Base-by-base conservation (phyloP, 92 coral and sea anemone genomes). In the Heteractis magnifica region DNA sequence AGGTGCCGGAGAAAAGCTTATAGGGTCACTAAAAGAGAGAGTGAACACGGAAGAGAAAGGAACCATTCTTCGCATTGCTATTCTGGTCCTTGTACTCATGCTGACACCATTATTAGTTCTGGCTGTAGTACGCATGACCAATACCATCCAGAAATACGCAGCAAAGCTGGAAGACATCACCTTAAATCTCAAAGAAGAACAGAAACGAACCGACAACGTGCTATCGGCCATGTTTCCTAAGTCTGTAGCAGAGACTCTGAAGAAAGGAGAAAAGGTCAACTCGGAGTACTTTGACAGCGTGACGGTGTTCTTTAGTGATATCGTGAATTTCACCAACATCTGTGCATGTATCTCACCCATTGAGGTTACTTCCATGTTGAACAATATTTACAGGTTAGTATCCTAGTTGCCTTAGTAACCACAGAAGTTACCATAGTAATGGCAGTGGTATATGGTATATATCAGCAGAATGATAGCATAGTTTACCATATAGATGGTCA, bases 281-380 rank as follows among this genome's bases (percentile, higher is more conserved):
- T 82, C 94, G 5, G 94, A 91, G 77, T 78, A 83, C 50, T 91
- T 88, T 18, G 88, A 72, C 76, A 88, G 90, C 65, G 94, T 89
- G n/a, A 91, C 94, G 4, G 87, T 92, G 20, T 92, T 86, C 65
- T 92, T 92, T 82, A 92, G 90, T 73, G 95, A 92, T 55, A 92
- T 92, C 78, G 95, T 92, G 15, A 81, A 83, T 86, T 91, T 91
- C 70, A 92, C 95, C n/a, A 82, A 87, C 60, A 92, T 92, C 50
- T 92, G 95, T 76, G 84, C 93, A 8, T 79, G n/a, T 76, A 90
- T 92, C n/a, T 73, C 95, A 48, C 95, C 95, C 4, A 87, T 92
- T 91, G 88, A 87, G 70, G 95, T 92, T 49, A 92, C 95, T 3
- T 82, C 75, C 56, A 90, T 92, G 93, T 72, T 92, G 79, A 92